phyloP scores from a whole-genome alignment of 2,113 vertebrate genomes.

The Elanoides forficatus region DNA sequence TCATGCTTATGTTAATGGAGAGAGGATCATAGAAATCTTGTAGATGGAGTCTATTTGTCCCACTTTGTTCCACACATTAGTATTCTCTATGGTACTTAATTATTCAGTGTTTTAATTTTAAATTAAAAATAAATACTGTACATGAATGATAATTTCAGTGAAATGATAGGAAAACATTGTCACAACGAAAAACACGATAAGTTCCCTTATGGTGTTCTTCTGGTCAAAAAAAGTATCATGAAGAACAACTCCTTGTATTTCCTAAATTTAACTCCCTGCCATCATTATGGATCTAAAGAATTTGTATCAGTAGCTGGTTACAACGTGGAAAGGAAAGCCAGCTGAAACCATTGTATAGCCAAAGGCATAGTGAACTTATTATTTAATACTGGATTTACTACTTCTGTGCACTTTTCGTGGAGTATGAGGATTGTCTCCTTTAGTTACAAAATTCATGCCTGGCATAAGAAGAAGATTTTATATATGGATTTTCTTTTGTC shows the following conservation, averaged over 20 bases:
- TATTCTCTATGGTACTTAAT: slow-evolving; percentile 52
- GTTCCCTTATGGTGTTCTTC: not conserved
- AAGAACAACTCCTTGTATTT: not conserved
- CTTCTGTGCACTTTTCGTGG: not conserved
- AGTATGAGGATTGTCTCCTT: not conserved
- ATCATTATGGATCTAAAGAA: not conserved
- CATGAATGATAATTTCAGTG: slow-evolving; percentile 48
- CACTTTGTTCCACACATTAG: slow-evolving; percentile 54
- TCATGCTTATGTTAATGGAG: slow-evolving; percentile 52
- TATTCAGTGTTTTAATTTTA: slow-evolving; percentile 55
- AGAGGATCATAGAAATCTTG: slow-evolving; percentile 31
- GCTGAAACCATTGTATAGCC: not conserved
- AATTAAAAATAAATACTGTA: slow-evolving; percentile 59
- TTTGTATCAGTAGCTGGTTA: not conserved
- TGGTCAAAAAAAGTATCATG: not conserved
- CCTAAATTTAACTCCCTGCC: not conserved
- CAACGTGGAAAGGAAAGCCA: not conserved
- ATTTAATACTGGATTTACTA: slow-evolving; percentile 51
- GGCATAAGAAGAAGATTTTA: not conserved
- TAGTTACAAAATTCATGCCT: not conserved
- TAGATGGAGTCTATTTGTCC: slow-evolving; percentile 54
- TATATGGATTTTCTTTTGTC: not conserved
- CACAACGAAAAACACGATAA: not conserved
- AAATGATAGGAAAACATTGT: slow-evolving; percentile 25
- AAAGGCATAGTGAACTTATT: not conserved